Conservation (phyloP, 2,888 invertebrate genomes). For the Apantesis nais region DNA sequence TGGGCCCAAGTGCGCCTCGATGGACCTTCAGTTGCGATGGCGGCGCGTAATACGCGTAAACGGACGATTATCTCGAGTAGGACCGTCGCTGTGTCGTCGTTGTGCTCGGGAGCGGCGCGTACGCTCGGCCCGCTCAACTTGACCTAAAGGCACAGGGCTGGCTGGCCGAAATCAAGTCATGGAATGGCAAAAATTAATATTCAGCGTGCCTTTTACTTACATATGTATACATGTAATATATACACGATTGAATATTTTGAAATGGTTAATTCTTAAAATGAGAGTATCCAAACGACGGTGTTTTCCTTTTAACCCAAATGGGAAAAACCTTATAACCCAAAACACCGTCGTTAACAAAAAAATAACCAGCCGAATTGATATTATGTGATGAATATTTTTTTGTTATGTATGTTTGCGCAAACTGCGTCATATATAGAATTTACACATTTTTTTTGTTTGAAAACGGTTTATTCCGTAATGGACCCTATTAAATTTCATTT, state of each 20-base stretch:
- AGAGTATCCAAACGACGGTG: no score
- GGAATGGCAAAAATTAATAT: slow-evolving; percentile 11
- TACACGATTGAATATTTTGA: background rate
- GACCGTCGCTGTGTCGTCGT: background rate
- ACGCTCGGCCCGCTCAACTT: slow-evolving; percentile 65
- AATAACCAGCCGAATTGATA: no score
- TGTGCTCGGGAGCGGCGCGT: slow-evolving; percentile 25
- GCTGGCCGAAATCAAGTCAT: slow-evolving; percentile 11
- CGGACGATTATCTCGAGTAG: slow-evolving; percentile 54
- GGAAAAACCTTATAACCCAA: no score
- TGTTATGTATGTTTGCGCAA: no score
- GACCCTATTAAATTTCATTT: no score
- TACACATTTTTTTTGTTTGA: no score
- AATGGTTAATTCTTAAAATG: background rate
- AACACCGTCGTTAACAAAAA: no score
- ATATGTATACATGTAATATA: no score
- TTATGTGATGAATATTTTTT: no score
- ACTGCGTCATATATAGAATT: no score
- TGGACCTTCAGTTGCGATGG: slow-evolving; percentile 36
- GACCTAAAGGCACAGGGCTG: slow-evolving; percentile 65
- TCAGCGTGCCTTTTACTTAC: background rate
- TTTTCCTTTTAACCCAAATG: no score
- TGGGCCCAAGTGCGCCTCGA: slow-evolving; percentile 37
- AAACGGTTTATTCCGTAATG: no score
- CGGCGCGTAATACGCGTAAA: slow-evolving; percentile 59